Base-by-base conservation (phyloP, 2,888 invertebrate species). In the Cetonia aurata region DNA sequence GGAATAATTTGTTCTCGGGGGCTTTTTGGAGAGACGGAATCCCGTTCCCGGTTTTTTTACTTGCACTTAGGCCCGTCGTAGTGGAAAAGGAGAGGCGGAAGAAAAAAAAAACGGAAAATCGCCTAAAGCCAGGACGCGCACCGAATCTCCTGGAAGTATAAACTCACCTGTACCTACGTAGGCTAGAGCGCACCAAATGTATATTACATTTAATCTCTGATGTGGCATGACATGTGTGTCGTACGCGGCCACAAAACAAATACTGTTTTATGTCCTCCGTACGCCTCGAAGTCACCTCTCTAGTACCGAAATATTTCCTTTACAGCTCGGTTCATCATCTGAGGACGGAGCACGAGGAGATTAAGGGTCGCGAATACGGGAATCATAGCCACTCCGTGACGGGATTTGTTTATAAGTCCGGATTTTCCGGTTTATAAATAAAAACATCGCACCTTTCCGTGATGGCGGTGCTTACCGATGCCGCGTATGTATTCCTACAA, bases 141-240 rank as follows among this genome's bases (percentile, higher is more conserved):
- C 57, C 17, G 53, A 53, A 25, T 56, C 59, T 37, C 17, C 50
- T 65, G 15, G 50, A 65, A 65, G 46, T 37, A 65, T 50, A 65
- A 50, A 65, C 50, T 65, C 19, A 37, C 50, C 41, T 65, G 6
- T 37, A 10, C 25, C 25, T 25, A 65, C 15, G 50, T 46, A 50
- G 12, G 50, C 41, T 65, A 50, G 50, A 50, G 62, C 50, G 48
- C 55, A 42, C 50, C 50, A 50, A 65, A 65, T 65, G 62, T 65
- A 65, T 65, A 65, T 65, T 65, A 65, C 62, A 65, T 65, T 65
- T 65, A 65, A 65, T 65, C 62, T 65, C 62, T 65, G 33, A 65
- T 65, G 62, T 50, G 50, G 62, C 50, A 65, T 65, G 62, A 65
- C 62, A 65, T 65, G 62, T 65, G 62, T 65, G 62, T 41, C 50